phyloP scores from a whole-genome alignment of 2,888 invertebrate species.

The Pecten maximus region DNA sequence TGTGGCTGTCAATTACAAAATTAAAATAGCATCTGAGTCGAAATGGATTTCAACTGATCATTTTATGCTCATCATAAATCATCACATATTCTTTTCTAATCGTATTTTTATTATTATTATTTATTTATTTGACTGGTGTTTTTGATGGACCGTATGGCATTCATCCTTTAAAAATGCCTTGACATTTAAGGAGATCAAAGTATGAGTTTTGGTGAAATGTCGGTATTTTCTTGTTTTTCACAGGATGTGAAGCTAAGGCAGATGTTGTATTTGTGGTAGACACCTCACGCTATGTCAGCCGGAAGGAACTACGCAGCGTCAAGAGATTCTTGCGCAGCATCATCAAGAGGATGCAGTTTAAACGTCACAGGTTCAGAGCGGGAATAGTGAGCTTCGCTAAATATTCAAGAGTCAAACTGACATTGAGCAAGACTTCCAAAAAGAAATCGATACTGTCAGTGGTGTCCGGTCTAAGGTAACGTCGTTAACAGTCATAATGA shows the following conservation, averaged over 20 bases:
- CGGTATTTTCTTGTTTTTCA: not conserved
- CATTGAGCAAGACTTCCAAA: slow-evolving; percentile 64
- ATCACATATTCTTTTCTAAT: too few species aligned
- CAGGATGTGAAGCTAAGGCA: slow-evolving; percentile 72
- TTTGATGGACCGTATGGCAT: too few species aligned
- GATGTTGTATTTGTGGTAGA: slow-evolving; percentile 79
- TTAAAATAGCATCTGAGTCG: too few species aligned
- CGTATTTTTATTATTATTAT: too few species aligned
- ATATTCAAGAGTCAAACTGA: slow-evolving; percentile 64
- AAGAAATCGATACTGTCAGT: slow-evolving; percentile 69
- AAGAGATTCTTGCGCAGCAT: slow-evolving; percentile 72
- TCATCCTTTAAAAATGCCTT: too few species aligned
- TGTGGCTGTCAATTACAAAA: too few species aligned
- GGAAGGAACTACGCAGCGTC: slow-evolving; percentile 69
- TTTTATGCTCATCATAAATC: too few species aligned
- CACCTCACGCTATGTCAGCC: slow-evolving; percentile 75
- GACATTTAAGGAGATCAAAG: too few species aligned
- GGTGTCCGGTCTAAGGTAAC: slow-evolving; percentile 73
- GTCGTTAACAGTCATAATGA: too few species aligned
- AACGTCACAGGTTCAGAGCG: slow-evolving; percentile 69
- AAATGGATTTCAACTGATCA: too few species aligned
- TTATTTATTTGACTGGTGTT: too few species aligned
- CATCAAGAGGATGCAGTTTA: slow-evolving; percentile 74
- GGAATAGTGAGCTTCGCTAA: slow-evolving; percentile 75
- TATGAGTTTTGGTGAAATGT: too few species aligned